Evolutionary conservation across 2,797 vertebrate species (phyloP), one percentile per base, ranked within the genome.

Genomic region (Acestrorhynchus altus): DNA sequence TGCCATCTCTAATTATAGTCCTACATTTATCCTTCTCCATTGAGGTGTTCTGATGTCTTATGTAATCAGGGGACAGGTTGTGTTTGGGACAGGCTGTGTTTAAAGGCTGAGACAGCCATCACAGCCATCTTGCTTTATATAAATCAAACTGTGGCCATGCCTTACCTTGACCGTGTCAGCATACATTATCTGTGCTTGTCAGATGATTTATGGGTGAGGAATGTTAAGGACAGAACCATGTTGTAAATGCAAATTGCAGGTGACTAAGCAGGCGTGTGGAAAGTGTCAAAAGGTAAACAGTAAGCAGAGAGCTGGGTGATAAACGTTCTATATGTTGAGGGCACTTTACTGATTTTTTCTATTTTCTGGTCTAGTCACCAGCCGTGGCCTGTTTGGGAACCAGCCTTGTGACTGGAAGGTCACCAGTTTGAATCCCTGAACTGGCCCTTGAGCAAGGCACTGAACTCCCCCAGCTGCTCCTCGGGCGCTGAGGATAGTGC

Each of bases 131-230:
- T 6, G 8, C 26, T 60, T 35, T 10, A 8, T 7, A n/a, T 9
- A 7, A 66, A 18, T 16, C 44, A 16, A 31, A 28, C 24, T 10
- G 22, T 24, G 44, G 44, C 78, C 49, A 28, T 0, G 31, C 13
- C 91, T 93, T 91, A 95, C 94, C 93, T 94, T 90, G 85, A 81
- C 65, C 84, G 77, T 80, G 89, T 88, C 64, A 83, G 86, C 87
- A 83, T 88, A 93, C 90, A 96, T 95, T 95, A 96, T 95, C 95
- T 96, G 86, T 96, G 95, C 83, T 96, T 96, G 86, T 96, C 95
- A 64, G 95, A 95, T 86, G 95, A 96, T 92, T 96, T 96, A 96
- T 96, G 95, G 92, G 95, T 96, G 90, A 82, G 71, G 84, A 59
- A 73, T 0, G 1, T 96, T 94, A 96, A 95, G 92, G 91, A 84